phyloP scores from a whole-genome alignment of 1,140 invertebrate genomes.

The Dendroctonus valens region DNA sequence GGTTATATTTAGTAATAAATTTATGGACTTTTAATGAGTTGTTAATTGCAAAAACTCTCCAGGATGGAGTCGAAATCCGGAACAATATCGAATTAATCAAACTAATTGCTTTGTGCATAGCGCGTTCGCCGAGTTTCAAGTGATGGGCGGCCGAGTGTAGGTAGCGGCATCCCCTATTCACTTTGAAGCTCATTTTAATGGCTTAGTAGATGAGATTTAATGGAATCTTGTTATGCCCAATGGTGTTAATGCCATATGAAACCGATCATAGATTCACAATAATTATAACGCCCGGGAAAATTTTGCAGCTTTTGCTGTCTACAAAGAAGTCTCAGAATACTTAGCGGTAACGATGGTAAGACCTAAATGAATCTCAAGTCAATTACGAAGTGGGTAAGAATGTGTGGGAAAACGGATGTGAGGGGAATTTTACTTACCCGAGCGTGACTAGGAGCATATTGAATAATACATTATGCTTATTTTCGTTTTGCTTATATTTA shows the following conservation, averaged over 20 bases:
- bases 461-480: too few relatives aligned
- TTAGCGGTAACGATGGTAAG: too few relatives aligned
- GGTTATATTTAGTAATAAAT: conserved; percentile 29
- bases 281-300: too few relatives aligned
- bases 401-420: too few relatives aligned
- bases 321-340: too few relatives aligned
- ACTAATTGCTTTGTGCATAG: conserved; percentile 34
- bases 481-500: too few relatives aligned
- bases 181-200: conserved; percentile 20
- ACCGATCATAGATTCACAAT: too few relatives aligned
- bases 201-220: conserved; percentile 11
- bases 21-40: conserved; percentile 33
- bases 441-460: too few relatives aligned
- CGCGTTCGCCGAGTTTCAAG: conserved; percentile 23
- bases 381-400: too few relatives aligned
- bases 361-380: too few relatives aligned
- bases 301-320: too few relatives aligned
- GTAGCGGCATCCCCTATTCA: conserved; percentile 7
- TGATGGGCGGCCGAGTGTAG: conserved; percentile 12
- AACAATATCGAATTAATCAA: conserved; percentile 37
- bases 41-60: conserved; percentile 32
- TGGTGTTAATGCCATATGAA: not conserved
- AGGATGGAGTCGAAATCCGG: conserved; percentile 32
- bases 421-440: too few relatives aligned
- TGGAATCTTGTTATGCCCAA: conserved; percentile 2